Base-by-base conservation (phyloP, 2,797 vertebrate species). In the Cyprinodon diabolis region DNA sequence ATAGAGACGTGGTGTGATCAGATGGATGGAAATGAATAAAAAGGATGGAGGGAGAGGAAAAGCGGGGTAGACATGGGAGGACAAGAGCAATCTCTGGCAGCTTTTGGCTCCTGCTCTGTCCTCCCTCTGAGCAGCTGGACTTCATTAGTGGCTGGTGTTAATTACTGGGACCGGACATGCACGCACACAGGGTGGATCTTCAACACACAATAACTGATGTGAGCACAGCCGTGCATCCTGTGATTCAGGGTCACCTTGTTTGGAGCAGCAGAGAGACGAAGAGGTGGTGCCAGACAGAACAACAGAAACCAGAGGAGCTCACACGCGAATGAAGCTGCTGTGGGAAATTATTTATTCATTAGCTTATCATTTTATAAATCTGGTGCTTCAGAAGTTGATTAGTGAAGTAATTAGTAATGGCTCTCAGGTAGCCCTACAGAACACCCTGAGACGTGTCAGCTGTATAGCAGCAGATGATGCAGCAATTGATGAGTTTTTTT, bases 91-190 rank as follows among this genome's bases (percentile, higher is more conserved):
- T 88, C 89, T 89, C 89, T 91, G 82, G 84, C 86, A 84, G 84
- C 73, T 91, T 93, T 94, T 97, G 97, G 96, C 96, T 96, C 90
- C 43, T 68, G 90, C 92, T 96, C 94, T 88, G 93, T 94, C 92
- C 94, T 95, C 95, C 92, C 78, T 94, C 84, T 3, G 93, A 96
- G 96, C 96, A 98, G 97, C 97, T 99, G 97, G 97, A 97, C 97
- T 96, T 98, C 97, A 97, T 98, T 98, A 98, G 96, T 94, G 91
- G 87, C 92, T 95, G 95, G 96, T 96, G 96, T 97, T 98, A 98
- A 98, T 97, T 96, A 96, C 96, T 93, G 92, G 80, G 88, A 96
- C 95, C 83, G 75, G 68, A 80, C 72, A 74, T 76, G 45, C 84
- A 49, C 70, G 2, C 73, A 76, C 69, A 63, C 45, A 37, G 40